Conservation (phyloP, 2,888 invertebrate species). For the Vannuccia rotundouncinata region DNA sequence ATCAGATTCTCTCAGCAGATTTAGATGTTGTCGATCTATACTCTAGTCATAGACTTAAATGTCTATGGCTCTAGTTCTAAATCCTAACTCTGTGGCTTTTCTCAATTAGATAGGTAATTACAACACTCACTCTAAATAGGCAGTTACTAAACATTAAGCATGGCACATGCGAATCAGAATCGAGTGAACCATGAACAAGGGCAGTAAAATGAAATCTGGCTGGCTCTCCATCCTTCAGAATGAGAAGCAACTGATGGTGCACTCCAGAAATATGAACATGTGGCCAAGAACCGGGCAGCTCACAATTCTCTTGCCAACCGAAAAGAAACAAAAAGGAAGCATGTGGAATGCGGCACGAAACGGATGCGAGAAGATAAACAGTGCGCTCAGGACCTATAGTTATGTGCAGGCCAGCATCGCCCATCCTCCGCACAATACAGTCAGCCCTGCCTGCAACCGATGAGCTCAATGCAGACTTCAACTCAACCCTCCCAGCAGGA, state of each 20-base stretch:
- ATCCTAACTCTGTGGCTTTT: too few relatives aligned
- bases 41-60: too few relatives aligned
- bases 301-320: conserved; percentile 28
- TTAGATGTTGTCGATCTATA: too few relatives aligned
- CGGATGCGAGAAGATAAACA: conserved; percentile 34
- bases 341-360: conserved; percentile 23
- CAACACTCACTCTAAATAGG: too few relatives aligned
- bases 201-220: conserved; percentile 32
- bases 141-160: too few relatives aligned
- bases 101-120: too few relatives aligned
- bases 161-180: conserved; percentile 31
- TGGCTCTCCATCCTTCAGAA: conserved; percentile 32
- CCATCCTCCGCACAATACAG: conserved; percentile 35
- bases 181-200: conserved; percentile 33
- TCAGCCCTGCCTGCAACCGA: conserved; percentile 37
- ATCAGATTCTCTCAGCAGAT: too few relatives aligned
- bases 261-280: conserved; percentile 27
- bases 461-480: conserved; percentile 35
- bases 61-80: too few relatives aligned
- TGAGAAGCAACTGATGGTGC: conserved; percentile 30
- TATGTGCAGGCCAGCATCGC: conserved; percentile 34
- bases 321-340: conserved; percentile 25
- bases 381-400: conserved; percentile 35
- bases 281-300: conserved; percentile 19
- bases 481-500: conserved; percentile 32